Evolutionary conservation across 2,797 vertebrate species (phyloP).

Genomic region (Molossus alvarezi): DNA sequence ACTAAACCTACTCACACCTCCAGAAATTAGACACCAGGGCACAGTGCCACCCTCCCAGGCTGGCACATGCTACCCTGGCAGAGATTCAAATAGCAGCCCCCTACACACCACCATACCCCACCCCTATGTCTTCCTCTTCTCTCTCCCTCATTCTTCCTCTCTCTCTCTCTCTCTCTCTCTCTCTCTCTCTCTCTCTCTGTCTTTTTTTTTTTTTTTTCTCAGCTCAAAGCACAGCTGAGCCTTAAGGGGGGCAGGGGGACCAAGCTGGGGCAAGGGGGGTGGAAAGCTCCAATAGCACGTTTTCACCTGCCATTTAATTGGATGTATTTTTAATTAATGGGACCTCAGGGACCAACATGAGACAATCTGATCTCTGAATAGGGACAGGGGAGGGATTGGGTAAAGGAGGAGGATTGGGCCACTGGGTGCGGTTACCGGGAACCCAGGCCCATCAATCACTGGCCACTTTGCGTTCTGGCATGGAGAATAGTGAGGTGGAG

Average conservation of each 20-base stretch:
- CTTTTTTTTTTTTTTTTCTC: slow-evolving; percentile 71
- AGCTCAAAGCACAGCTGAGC: slow-evolving; percentile 91
- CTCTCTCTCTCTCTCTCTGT: not conserved
- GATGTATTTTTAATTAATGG: slow-evolving; percentile 95
- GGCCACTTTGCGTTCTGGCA: slow-evolving; percentile 90
- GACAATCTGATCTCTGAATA: slow-evolving; percentile 92
- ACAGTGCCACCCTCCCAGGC: slow-evolving; percentile 87
- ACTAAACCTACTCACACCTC: slow-evolving; percentile 88
- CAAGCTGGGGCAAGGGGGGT: slow-evolving; percentile 82
- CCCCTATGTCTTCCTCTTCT: slow-evolving; percentile 79
- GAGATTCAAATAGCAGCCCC: slow-evolving; percentile 82
- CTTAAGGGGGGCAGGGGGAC: slow-evolving; percentile 78
- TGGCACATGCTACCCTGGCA: slow-evolving; percentile 88
- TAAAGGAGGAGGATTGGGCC: slow-evolving; percentile 92
- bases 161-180: slow-evolving; percentile 50
- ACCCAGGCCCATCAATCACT: slow-evolving; percentile 92
- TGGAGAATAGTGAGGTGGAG: slow-evolving; percentile 68
- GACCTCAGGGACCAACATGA: slow-evolving; percentile 92
- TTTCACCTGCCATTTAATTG: slow-evolving; percentile 95
- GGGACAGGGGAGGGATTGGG: slow-evolving; percentile 93
- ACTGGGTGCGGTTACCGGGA: slow-evolving; percentile 91
- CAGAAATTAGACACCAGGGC: slow-evolving; percentile 88
- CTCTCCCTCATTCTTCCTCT: slow-evolving; percentile 61
- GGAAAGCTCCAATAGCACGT: slow-evolving; percentile 88
- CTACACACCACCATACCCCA: slow-evolving; percentile 14